phyloP scores from a whole-genome alignment of 64 coral and sea anemone genomes.

The Montipora sp. region DNA sequence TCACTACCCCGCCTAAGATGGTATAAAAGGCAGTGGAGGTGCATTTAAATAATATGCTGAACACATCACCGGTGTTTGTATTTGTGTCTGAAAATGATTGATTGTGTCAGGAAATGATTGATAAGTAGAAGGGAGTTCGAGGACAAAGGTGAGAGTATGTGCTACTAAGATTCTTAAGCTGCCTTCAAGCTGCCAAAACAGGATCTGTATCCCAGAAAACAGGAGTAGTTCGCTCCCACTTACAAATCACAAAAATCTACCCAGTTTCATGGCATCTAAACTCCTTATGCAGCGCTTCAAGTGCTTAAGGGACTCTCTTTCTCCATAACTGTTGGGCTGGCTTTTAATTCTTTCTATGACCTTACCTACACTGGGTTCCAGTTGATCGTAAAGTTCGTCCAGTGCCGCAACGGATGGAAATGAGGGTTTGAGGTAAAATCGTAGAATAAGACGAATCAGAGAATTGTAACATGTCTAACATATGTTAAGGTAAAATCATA shows the following conservation, averaged over 20 bases:
- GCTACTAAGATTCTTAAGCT: background rate
- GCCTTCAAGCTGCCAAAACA: background rate
- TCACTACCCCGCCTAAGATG: no score
- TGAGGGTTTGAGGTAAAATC: background rate
- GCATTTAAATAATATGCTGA: no score
- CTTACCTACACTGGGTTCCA: background rate
- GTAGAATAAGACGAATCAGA: no score
- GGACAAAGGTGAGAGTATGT: slow-evolving; percentile 17
- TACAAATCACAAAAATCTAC: background rate
- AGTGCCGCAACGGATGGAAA: background rate
- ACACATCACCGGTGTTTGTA: no score
- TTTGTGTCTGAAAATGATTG: no score
- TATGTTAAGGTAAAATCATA: no score
- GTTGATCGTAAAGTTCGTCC: background rate
- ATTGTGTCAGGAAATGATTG: background rate
- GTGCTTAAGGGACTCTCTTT: slow-evolving; percentile 29
- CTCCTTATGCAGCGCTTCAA: slow-evolving; percentile 4
- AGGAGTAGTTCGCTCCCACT: background rate
- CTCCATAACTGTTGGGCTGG: background rate
- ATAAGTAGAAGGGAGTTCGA: slow-evolving; percentile 9
- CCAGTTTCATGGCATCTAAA: slow-evolving; percentile 8
- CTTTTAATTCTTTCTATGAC: slow-evolving; percentile 7
- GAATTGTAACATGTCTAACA: no score
- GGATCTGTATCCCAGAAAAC: background rate
- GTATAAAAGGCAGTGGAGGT: no score